A percentile compares a stretch with the other conserved stretches of the same genome.
phyloP scores from a whole-genome alignment of 2,797 vertebrate species.

The Manis javanica region DNA sequence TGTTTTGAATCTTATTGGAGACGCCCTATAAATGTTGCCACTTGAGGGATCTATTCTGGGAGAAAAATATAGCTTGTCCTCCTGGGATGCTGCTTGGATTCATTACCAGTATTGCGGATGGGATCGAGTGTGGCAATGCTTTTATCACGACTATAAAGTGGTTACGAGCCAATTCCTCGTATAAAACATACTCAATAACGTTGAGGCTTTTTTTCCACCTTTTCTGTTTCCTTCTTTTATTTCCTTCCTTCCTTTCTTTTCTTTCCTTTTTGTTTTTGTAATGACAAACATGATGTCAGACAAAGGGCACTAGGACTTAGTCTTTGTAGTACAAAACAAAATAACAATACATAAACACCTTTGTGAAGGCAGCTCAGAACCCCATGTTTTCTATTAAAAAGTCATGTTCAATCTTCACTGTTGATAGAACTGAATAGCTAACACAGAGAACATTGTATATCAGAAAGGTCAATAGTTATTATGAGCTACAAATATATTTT shows the following conservation, averaged over 20 bases:
- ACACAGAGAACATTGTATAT: slow-evolving; percentile 90
- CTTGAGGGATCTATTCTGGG: slow-evolving; percentile 86
- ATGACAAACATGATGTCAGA: slow-evolving; percentile 88
- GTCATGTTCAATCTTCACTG: slow-evolving; percentile 92
- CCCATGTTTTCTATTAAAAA: slow-evolving; percentile 92
- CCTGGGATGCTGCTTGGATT: slow-evolving; percentile 82
- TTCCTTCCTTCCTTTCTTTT: slow-evolving; percentile 61
- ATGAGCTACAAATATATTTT: slow-evolving; percentile 92
- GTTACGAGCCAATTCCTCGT: slow-evolving; percentile 87
- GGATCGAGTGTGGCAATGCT: slow-evolving; percentile 83
- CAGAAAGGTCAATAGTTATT: slow-evolving; percentile 92
- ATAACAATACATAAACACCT: slow-evolving; percentile 91
- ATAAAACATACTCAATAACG: slow-evolving; percentile 85
- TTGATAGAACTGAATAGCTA: slow-evolving; percentile 92
- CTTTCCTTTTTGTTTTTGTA: slow-evolving; percentile 55
- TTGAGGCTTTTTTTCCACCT: background rate
- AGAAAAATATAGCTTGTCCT: slow-evolving; percentile 83
- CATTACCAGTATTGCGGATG: slow-evolving; percentile 81
- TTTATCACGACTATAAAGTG: slow-evolving; percentile 87
- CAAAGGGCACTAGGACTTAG: slow-evolving; percentile 88
- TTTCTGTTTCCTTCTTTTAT: slow-evolving; percentile 74
- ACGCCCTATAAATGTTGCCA: slow-evolving; percentile 83
- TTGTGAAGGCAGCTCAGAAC: slow-evolving; percentile 89
- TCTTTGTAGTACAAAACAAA: slow-evolving; percentile 88
- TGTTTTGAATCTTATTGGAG: slow-evolving; percentile 84